Base-by-base conservation (phyloP, 1,140 invertebrate genomes). In the Panulirus ornatus region DNA sequence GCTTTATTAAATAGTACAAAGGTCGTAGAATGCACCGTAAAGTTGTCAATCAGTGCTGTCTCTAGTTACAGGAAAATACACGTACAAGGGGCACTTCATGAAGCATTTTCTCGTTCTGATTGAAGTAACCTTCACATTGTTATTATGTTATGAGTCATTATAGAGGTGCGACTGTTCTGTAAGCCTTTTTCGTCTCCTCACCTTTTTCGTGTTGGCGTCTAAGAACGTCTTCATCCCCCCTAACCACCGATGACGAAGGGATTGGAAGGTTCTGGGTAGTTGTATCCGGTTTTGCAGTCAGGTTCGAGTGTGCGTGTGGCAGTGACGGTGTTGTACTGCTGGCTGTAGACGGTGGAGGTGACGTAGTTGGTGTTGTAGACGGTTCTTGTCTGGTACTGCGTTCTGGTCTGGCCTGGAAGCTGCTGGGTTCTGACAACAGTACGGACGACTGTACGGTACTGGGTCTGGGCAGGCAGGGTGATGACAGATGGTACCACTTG, bases 351-450 rank as follows among this genome's bases (percentile, higher is more conserved):
- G 11, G 86, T 88, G 42, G 86, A 88, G 40, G 86, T 88, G n/a
- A 88, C 86, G 66, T 88, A 88, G 63, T 88, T 88, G 40, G 86
- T 88, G 44, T 82, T 88, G 58, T 71, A 82, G 30, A 88, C 76
- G 63, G 63, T 82, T 30, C 34, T 88, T 1, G 86, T 88, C 19
- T 51, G 27, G 63, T 73, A 88, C 30, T 81, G 38, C 6, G 86
- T 88, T 5, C 79, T 38, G 6, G 79, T 82, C 63, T 47, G 44
- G 1, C 75, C 89, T 6, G 89, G 89, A 1, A 85, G 73, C 51
- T 84, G 70, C 19, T 85, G 83, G 34, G 85, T 87, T 14, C 51
- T 78, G 47, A 73, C 71, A 36, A 42, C 38, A 9, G 89, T 91
- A 16, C 66, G 38, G 63, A 42, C 34, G 51, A 87, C 83, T 1